Evolutionary conservation across 2,888 invertebrate genomes (phyloP).

Genomic region (Megaustenia siamemsis): DNA sequence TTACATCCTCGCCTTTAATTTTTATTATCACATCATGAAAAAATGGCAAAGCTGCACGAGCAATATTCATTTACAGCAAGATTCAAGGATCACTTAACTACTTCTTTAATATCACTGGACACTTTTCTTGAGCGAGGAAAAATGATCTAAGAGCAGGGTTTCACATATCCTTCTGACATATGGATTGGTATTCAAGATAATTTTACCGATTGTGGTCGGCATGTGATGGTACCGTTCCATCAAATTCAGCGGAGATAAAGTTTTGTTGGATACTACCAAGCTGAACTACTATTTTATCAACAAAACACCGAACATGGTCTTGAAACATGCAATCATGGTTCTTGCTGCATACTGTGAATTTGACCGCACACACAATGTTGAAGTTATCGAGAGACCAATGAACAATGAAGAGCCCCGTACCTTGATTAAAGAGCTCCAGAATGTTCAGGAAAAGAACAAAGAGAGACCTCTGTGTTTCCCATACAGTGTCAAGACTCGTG

Average conservation of each 20-base stretch:
- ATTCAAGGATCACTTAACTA: too few species aligned
- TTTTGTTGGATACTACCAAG: conserved; percentile 94
- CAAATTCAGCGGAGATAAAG: conserved; percentile 97
- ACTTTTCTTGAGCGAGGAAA: too few species aligned
- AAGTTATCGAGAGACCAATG: conserved; percentile 93
- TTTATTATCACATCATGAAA: too few species aligned
- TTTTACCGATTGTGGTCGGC: conserved; percentile 88
- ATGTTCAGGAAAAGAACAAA: conserved; percentile 96
- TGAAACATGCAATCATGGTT: conserved; percentile 97
- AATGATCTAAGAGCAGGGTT: too few species aligned
- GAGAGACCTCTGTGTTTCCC: conserved; percentile 92
- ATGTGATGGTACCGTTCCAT: conserved; percentile 99
- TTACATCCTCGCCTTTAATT: too few species aligned
- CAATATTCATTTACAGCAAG: too few species aligned
- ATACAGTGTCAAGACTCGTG: conserved; percentile 92
- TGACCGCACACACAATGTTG: conserved; percentile 94
- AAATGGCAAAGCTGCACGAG: too few species aligned
- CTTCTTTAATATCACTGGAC: too few species aligned
- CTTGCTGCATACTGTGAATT: conserved; percentile 97
- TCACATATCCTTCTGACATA: too few species aligned
- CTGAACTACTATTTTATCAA: conserved; percentile 97
- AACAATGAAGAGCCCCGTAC: conserved; percentile 95
- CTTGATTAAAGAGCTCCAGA: conserved; percentile 93
- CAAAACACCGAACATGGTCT: conserved; percentile 95
- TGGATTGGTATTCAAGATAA: conserved; percentile 98